Conservation (phyloP, 2,797 vertebrate species). For the Heteromormyrus szaboi region DNA sequence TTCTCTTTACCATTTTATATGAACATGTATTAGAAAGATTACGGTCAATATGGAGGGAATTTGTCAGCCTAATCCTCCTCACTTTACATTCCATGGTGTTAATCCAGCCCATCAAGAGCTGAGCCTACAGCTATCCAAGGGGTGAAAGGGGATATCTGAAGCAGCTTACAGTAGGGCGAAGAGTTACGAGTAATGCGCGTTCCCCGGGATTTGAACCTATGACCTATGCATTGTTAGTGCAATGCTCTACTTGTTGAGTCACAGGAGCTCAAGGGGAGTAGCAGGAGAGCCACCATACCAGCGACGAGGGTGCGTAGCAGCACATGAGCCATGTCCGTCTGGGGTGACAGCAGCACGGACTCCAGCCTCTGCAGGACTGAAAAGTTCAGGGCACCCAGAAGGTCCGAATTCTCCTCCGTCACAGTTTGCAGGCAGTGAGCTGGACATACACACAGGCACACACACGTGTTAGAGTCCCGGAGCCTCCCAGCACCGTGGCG, state of each 20-base stretch:
- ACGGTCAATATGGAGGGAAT: neutral
- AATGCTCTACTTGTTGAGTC: neutral
- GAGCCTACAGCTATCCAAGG: neutral
- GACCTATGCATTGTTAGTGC: neutral
- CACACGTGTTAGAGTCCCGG: neutral
- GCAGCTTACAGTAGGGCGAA: neutral
- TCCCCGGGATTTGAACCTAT: neutral
- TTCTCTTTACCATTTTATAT: neutral
- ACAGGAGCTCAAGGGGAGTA: neutral
- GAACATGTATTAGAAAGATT: neutral
- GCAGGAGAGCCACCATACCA: constrained; percentile 57
- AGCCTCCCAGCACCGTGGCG: neutral
- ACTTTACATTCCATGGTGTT: neutral
- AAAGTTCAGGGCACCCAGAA: constrained; percentile 68
- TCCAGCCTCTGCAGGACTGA: constrained; percentile 69
- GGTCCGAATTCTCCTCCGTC: constrained; percentile 88
- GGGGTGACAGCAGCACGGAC: constrained; percentile 64
- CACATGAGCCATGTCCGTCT: constrained; percentile 65
- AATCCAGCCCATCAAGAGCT: neutral
- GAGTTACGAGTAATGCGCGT: neutral
- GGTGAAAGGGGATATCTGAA: neutral
- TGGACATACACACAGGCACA: constrained; percentile 40
- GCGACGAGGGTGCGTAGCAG: constrained; percentile 80
- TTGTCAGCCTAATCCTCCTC: neutral
- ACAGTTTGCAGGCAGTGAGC: constrained; percentile 93